phyloP scores from a whole-genome alignment of 2,113 vertebrate genomes.

The Campylorhamphus procurvoides region DNA sequence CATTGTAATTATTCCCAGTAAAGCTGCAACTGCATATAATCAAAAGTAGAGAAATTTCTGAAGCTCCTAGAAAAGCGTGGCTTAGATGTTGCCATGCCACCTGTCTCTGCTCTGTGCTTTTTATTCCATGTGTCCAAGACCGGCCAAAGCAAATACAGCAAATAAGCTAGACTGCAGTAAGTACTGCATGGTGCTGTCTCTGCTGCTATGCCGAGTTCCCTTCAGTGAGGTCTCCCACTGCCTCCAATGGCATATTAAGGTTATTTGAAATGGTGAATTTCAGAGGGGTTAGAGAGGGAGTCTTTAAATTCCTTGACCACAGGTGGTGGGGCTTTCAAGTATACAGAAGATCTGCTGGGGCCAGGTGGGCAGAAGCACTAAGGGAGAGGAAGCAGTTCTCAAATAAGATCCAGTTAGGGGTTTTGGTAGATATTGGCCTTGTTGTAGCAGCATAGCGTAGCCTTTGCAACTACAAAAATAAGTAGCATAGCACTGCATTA shows the following conservation, averaged over 20 bases:
- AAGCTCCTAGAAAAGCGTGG: not conserved
- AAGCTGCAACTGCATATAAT: not conserved
- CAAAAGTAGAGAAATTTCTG: not conserved
- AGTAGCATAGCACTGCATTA: not conserved
- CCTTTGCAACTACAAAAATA: not conserved
- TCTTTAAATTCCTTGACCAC: not conserved
- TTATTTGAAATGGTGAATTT: not conserved
- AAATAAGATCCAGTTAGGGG: rapidly evolving
- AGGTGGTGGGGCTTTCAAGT: not conserved
- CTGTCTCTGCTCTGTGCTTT: not conserved
- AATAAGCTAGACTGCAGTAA: not conserved
- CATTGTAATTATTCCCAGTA: not conserved
- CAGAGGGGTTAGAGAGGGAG: not conserved
- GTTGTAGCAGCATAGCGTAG: not conserved
- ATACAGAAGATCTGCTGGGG: not conserved
- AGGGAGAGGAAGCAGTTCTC: not conserved
- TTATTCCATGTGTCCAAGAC: not conserved
- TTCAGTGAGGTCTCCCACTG: not conserved
- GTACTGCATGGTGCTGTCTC: not conserved
- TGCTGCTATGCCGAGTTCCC: not conserved
- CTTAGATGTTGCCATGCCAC: not conserved
- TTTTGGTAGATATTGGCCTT: not conserved
- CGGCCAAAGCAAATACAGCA: conserved; percentile 2
- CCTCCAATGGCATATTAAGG: not conserved
- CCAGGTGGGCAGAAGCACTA: not conserved